Conservation (phyloP, 1,140 invertebrate genomes). For the Penaeus japonicus region DNA sequence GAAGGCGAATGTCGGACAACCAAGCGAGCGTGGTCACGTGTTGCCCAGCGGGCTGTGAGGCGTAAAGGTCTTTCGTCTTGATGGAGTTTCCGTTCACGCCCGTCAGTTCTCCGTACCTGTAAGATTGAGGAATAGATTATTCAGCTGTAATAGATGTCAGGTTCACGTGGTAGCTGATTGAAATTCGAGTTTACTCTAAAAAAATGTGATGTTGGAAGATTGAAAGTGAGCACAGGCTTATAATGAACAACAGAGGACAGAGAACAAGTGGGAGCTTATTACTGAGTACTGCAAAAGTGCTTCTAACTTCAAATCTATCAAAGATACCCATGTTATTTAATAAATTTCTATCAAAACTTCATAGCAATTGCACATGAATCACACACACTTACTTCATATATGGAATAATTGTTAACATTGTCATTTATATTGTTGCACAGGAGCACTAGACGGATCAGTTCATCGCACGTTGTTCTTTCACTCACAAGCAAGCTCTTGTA, state of each 20-base stretch:
- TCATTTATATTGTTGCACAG: slow-evolving; percentile 73
- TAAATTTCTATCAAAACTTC: no score
- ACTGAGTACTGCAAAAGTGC: no score
- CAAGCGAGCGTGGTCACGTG: slow-evolving; percentile 23
- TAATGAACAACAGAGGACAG: no score
- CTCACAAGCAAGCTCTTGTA: slow-evolving; percentile 92
- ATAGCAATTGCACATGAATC: no score
- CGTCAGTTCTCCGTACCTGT: slow-evolving; percentile 28
- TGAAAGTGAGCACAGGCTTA: no score
- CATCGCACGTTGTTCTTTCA: slow-evolving; percentile 87
- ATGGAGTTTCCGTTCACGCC: slow-evolving; percentile 29
- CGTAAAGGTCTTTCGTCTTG: slow-evolving; percentile 29
- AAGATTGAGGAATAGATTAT: not conserved
- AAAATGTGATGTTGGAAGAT: no score
- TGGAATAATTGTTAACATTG: slow-evolving; percentile 40
- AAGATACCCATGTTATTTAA: no score
- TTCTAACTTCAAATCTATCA: no score
- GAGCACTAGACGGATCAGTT: slow-evolving; percentile 83
- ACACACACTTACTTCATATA: slow-evolving; percentile 44
- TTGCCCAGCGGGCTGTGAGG: slow-evolving; percentile 2
- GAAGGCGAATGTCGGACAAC: slow-evolving; percentile 25
- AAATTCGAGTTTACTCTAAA: no score
- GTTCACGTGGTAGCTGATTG: no score
- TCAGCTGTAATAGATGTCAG: no score
- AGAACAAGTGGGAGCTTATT: no score